Evolutionary conservation across 2,113 vertebrate genomes (phyloP).

Genomic region (Chiloscyllium plagiosum): DNA sequence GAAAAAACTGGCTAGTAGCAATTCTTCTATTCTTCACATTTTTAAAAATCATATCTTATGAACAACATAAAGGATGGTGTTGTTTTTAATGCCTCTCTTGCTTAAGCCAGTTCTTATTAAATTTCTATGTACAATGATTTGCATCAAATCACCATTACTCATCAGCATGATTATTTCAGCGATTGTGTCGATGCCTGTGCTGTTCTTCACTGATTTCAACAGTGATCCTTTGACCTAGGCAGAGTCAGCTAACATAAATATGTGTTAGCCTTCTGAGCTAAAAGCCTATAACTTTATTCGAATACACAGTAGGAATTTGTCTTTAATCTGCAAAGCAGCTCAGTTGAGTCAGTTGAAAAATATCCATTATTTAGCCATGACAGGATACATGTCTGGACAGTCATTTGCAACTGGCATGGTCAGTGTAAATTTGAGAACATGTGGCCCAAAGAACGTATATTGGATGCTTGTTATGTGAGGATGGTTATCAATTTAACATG

Average conservation of each 20-base stretch:
- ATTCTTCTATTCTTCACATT: not conserved
- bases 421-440: not conserved
- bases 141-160: not conserved
- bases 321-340: not conserved
- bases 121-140: not conserved
- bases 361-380: not conserved
- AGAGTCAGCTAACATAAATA: not conserved
- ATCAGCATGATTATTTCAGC: not conserved
- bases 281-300: not conserved
- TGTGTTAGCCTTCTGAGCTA: not conserved
- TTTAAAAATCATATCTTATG: not conserved
- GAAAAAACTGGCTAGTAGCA: not conserved
- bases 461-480: not conserved
- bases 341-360: slow-evolving; percentile 12
- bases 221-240: not conserved
- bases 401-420: not conserved
- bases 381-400: not conserved
- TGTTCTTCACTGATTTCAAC: not conserved
- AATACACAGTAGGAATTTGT: not conserved
- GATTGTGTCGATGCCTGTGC: not conserved
- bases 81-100: not conserved
- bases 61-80: not conserved
- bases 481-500: not conserved
- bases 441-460: not conserved
- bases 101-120: not conserved